Evolutionary conservation across 2,113 vertebrate species (phyloP).

Genomic region (Hyaena hyaena): DNA sequence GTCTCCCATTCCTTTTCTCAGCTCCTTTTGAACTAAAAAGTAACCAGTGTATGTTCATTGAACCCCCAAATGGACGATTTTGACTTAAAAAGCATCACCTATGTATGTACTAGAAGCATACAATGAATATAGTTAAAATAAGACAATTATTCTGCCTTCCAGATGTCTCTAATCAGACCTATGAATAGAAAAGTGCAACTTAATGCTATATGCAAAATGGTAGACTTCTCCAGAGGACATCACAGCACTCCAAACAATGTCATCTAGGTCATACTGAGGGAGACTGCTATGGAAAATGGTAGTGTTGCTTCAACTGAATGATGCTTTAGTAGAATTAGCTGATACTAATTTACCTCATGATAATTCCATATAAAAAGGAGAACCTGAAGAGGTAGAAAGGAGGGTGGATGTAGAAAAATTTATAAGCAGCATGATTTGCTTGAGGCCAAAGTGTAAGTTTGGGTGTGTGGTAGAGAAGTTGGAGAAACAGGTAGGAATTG

Average conservation of each 20-base stretch:
- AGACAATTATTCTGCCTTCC: background rate
- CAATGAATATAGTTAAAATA: background rate
- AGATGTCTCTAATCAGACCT: background rate
- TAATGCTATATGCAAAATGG: background rate
- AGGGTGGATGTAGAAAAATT: background rate
- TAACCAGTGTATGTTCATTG: background rate
- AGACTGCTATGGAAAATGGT: fast-evolving
- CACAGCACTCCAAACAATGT: background rate
- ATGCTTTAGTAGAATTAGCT: background rate
- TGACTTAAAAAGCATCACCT: background rate
- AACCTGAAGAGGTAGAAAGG: background rate
- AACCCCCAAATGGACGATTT: background rate
- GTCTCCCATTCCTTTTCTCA: background rate
- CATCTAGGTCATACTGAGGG: background rate
- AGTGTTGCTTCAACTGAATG: background rate
- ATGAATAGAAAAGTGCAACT: background rate
- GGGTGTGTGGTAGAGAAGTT: background rate
- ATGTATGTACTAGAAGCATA: background rate
- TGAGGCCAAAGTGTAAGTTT: background rate
- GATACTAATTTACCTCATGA: background rate
- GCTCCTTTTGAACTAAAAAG: background rate
- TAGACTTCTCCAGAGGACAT: background rate
- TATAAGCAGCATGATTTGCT: background rate
- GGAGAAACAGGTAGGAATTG: background rate
- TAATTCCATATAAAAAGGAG: background rate